phyloP scores from a whole-genome alignment of 2,113 vertebrate species.

The Mesoclemmys tuberculata region DNA sequence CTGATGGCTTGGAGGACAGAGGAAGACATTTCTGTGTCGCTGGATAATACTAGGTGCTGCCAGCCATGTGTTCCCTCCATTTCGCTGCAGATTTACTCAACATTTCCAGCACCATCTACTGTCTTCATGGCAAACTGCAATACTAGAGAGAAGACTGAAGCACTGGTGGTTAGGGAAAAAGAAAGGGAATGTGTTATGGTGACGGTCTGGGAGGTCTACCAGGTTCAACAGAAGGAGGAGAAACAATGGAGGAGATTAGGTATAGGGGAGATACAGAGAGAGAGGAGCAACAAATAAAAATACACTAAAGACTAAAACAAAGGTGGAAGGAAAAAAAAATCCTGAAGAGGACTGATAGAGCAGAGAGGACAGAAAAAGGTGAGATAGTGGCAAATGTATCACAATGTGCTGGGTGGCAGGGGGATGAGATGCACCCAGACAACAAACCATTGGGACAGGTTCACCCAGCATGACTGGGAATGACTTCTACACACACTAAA shows the following conservation, averaged over 20 bases:
- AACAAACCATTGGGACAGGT: too few relatives aligned
- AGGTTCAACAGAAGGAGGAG: neutral
- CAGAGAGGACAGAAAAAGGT: neutral
- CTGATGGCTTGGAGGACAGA: neutral
- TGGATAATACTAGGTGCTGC: too few relatives aligned
- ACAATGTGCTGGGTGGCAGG: neutral
- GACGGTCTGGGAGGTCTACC: accelerated
- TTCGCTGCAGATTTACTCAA: neutral
- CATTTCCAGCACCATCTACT: neutral
- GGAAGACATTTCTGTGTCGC: neutral
- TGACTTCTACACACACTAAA: neutral
- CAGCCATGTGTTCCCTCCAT: neutral
- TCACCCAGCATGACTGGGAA: neutral
- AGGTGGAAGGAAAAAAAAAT: neutral
- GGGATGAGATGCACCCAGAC: neutral
- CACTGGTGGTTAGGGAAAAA: neutral
- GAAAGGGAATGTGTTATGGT: neutral
- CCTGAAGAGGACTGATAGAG: neutral
- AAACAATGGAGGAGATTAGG: neutral
- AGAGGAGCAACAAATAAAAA: neutral
- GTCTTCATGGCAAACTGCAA: neutral
- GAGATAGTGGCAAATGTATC: neutral
- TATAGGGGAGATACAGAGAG: neutral
- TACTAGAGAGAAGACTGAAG: neutral
- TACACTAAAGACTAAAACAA: neutral